phyloP scores from a whole-genome alignment of 2,113 vertebrate species.

The Aegithalos caudatus region DNA sequence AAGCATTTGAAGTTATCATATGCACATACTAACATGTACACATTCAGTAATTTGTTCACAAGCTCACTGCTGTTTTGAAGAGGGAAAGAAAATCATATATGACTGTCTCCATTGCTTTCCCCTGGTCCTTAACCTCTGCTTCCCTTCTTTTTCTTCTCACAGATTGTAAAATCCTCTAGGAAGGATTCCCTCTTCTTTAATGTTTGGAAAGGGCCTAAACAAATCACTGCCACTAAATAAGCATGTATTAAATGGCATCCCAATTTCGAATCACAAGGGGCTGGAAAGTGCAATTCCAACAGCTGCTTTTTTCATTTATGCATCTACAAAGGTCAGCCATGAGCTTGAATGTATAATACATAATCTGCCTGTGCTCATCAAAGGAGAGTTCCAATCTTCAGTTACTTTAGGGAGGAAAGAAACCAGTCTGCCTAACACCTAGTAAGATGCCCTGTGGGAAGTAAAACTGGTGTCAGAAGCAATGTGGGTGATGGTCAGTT shows the following conservation, averaged over 20 bases:
- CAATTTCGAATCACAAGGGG: not conserved
- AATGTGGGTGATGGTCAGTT: not conserved
- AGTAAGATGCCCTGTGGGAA: not conserved
- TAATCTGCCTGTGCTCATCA: slow-evolving; percentile 26
- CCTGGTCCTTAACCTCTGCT: not conserved
- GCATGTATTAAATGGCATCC: slow-evolving; percentile 31
- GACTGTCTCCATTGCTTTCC: not conserved
- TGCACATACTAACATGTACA: not conserved
- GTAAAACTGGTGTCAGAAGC: not conserved
- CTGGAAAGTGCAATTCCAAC: slow-evolving; percentile 35
- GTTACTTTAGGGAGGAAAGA: slow-evolving; percentile 5
- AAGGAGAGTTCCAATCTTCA: not conserved
- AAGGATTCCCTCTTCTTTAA: not conserved
- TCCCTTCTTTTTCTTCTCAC: not conserved
- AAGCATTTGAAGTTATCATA: not conserved
- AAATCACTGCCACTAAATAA: slow-evolving; percentile 29
- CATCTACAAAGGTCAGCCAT: slow-evolving; percentile 47
- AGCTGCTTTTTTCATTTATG: slow-evolving; percentile 48
- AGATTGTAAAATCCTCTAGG: not conserved
- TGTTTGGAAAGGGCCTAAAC: slow-evolving; percentile 26
- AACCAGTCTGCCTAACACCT: not conserved
- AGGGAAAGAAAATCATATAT: not conserved
- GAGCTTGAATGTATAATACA: slow-evolving; percentile 53
- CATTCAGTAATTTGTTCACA: not conserved
- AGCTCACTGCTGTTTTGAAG: not conserved